Conservation (phyloP, 1,140 invertebrate species). For the Diorhabda elongata region DNA sequence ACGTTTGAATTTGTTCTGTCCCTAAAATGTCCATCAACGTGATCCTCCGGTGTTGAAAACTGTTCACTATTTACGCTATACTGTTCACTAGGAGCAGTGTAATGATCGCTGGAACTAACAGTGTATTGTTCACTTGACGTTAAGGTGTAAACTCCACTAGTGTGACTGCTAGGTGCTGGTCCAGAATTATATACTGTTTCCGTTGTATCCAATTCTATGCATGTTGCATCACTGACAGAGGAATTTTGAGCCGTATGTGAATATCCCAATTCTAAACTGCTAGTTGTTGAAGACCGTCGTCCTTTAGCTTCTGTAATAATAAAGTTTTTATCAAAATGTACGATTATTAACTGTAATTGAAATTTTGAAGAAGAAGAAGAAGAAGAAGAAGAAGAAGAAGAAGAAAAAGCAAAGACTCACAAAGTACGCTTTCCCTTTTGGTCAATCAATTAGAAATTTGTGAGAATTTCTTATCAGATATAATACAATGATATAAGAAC, state of each 20-base stretch:
- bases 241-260: slow-evolving; percentile 81
- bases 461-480: too few species aligned
- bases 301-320: slow-evolving; percentile 53
- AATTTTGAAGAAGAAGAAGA: background rate
- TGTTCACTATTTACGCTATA: slow-evolving; percentile 42
- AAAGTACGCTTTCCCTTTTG: too few species aligned
- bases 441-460: too few species aligned
- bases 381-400: slow-evolving; percentile 16
- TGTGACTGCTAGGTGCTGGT: slow-evolving; percentile 63
- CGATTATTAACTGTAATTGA: background rate
- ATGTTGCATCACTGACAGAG: slow-evolving; percentile 60
- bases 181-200: slow-evolving; percentile 51
- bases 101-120: slow-evolving; percentile 36
- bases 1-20: slow-evolving; percentile 71
- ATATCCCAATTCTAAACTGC: slow-evolving; percentile 73
- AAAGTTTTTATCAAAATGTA: slow-evolving; percentile 1
- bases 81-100: slow-evolving; percentile 43
- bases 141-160: slow-evolving; percentile 72
- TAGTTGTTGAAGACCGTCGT: slow-evolving; percentile 63
- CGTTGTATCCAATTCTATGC: slow-evolving; percentile 45
- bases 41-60: slow-evolving; percentile 44
- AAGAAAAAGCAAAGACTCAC: slow-evolving; percentile 32
- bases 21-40: slow-evolving; percentile 56
- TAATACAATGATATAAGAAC: too few species aligned
- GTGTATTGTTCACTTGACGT: slow-evolving; percentile 61